A percentile compares a stretch with the other conserved stretches of the same genome.
Evolutionary conservation across 2,113 vertebrate species (phyloP).

Genomic region (Tonatia bakeri): DNA sequence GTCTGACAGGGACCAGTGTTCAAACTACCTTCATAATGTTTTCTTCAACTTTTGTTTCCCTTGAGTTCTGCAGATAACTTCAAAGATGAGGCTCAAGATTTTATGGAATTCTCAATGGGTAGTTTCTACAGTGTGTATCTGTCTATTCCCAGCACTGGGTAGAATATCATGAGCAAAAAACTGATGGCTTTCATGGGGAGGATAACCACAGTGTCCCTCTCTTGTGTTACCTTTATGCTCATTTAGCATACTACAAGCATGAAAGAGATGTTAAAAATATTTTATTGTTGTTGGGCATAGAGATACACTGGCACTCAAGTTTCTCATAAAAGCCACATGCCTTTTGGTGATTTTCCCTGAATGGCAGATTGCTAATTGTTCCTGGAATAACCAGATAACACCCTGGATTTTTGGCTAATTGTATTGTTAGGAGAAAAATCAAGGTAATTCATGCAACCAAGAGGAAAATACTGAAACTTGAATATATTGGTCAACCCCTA

Average conservation of each 20-base stretch:
- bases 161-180: background rate
- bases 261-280: background rate
- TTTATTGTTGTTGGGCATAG: background rate
- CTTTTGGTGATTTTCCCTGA: background rate
- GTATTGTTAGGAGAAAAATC: background rate
- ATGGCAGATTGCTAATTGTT: background rate
- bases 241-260: background rate
- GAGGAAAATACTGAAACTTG: conserved; percentile 33
- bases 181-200: background rate
- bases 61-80: background rate
- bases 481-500: background rate
- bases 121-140: background rate
- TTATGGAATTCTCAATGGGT: background rate
- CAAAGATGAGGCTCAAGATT: background rate
- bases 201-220: background rate
- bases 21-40: background rate
- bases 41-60: background rate
- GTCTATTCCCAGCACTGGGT: background rate
- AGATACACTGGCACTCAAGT: background rate
- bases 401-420: background rate
- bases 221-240: background rate
- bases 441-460: background rate
- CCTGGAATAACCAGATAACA: background rate
- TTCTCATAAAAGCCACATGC: background rate
- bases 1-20: background rate